These are phyloP conservation scores for Drosophila fulvimacula DNA, from an alignment of 2,888 invertebrate species.

Conservation along the genomic window DNA sequence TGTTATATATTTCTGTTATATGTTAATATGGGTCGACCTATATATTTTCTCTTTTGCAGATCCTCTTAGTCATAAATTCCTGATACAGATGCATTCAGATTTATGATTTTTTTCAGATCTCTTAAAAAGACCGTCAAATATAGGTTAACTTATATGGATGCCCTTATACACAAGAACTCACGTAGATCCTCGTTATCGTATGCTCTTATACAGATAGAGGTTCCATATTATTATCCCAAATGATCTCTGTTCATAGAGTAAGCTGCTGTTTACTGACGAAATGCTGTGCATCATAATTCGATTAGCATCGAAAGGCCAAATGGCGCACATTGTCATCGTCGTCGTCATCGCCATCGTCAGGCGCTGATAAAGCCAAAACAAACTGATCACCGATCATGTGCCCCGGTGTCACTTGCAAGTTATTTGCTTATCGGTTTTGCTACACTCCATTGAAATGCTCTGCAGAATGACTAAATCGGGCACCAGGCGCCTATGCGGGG, in stretches of 20 bases:
- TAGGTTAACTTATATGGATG: neutral
- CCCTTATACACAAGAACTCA: no score
- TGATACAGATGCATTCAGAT: neutral
- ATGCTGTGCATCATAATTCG: neutral
- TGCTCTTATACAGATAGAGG: neutral
- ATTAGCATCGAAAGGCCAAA: neutral
- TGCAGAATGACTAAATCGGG: neutral
- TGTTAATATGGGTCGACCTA: neutral
- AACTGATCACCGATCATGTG: constrained; percentile 62
- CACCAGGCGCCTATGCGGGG: neutral
- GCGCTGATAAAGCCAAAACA: constrained; percentile 21
- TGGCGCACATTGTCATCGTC: constrained; percentile 15
- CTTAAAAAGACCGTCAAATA: neutral
- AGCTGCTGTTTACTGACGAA: neutral
- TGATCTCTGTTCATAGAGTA: neutral
- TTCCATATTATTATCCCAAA: no score
- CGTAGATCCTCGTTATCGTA: neutral
- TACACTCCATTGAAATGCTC: neutral
- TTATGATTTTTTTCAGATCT: neutral
- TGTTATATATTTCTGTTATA: neutral
- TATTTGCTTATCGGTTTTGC: constrained; percentile 41
- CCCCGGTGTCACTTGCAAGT: constrained; percentile 33
- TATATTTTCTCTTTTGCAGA: neutral
- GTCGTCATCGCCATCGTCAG: constrained; percentile 22
- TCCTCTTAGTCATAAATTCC: neutral